These are phyloP conservation scores for Cepaea nemoralis DNA, from an alignment of 1,140 invertebrate species.

Conservation along the genomic window DNA sequence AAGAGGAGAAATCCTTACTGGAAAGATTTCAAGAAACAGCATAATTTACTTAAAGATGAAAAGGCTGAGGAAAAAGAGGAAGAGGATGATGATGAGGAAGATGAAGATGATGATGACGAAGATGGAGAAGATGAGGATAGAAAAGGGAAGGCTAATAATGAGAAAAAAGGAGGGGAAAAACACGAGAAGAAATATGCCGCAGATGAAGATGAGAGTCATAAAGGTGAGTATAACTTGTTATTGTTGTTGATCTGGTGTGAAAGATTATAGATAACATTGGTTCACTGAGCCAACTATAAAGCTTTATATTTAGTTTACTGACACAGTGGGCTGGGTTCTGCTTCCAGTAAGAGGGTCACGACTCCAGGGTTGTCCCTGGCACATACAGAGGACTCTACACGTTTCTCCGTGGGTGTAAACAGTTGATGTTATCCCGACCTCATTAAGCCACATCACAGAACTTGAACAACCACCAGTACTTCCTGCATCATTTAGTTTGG, in stretches of 20 bases:
- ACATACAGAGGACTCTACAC: too few species aligned
- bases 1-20: conserved; percentile 76
- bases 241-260: not conserved
- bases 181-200: conserved; percentile 41
- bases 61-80: conserved; percentile 37
- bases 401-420: too few species aligned
- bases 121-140: conserved; percentile 17
- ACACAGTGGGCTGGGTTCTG: too few species aligned
- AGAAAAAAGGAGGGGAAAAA: conserved; percentile 20
- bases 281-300: too few species aligned
- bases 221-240: not conserved
- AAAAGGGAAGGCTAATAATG: not conserved
- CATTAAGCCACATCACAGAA: too few species aligned
- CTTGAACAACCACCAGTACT: too few species aligned
- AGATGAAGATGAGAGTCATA: not conserved
- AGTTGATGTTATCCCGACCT: too few species aligned
- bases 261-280: conserved; percentile 3
- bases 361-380: too few species aligned
- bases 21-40: conserved; percentile 84
- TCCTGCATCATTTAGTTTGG: too few species aligned
- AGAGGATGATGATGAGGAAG: conserved; percentile 19
- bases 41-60: conserved; percentile 60
- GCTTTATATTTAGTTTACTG: too few species aligned
- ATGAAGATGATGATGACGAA: conserved; percentile 17
- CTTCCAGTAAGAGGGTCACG: too few species aligned